Conservation (phyloP, 2,888 invertebrate species). For the Protonemura montana region DNA sequence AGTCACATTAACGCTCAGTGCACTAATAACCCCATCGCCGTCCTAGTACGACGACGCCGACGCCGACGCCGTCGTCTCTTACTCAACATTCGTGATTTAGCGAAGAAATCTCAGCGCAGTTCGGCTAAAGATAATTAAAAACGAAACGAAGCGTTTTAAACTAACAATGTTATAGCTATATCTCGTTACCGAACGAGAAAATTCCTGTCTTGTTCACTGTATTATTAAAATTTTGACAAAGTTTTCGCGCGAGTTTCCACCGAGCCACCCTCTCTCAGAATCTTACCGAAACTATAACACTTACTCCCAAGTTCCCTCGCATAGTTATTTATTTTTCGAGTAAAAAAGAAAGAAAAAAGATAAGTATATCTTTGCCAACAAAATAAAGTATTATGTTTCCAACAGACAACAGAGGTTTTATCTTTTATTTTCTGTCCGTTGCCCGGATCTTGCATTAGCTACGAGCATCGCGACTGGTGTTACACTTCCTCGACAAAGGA, state of each 20-base stretch:
- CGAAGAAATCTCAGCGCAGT: not conserved
- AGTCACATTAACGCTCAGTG: constrained; percentile 26
- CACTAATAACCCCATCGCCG: not conserved
- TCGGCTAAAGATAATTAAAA: constrained; percentile 43
- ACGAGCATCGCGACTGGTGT: not conserved
- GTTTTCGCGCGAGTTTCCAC: not conserved
- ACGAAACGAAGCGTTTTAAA: constrained; percentile 42
- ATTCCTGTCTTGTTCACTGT: not conserved
- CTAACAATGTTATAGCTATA: not conserved
- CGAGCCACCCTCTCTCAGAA: not conserved
- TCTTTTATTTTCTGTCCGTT: not conserved
- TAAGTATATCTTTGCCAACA: constrained; percentile 3
- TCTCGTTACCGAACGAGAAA: not conserved
- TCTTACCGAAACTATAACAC: not conserved
- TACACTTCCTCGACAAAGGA: constrained; percentile 22
- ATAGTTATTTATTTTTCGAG: not conserved
- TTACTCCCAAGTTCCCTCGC: not conserved
- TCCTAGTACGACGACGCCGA: not conserved
- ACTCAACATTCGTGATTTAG: constrained; percentile 44
- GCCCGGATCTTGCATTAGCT: constrained; percentile 25
- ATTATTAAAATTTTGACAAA: constrained; percentile 2
- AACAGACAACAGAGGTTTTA: not conserved
- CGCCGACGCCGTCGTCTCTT: not conserved
- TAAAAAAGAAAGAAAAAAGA: not conserved
- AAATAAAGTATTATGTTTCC: not conserved